Percentiles rank a stretch among this genome's conserved stretches.
phyloP scores from a whole-genome alignment of 2,113 vertebrate species.

The Albula glossodonta region DNA sequence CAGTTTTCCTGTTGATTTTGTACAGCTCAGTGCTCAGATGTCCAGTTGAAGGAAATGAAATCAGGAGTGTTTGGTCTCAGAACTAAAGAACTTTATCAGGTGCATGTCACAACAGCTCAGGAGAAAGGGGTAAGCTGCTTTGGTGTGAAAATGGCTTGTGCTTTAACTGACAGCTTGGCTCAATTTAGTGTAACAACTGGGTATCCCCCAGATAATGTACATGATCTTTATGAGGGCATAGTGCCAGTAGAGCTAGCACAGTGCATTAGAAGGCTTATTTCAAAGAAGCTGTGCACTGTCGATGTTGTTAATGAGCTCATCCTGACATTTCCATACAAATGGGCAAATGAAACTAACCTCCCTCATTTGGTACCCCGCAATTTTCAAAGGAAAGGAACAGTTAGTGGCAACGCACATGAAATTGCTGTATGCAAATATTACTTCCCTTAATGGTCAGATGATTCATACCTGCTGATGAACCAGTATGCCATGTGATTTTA shows the following conservation, averaged over 20 bases:
- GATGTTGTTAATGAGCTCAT: conserved; percentile 14
- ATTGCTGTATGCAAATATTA: conserved; percentile 37
- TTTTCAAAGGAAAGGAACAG: not conserved
- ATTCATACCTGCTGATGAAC: conserved; percentile 35
- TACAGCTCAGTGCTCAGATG: conserved; percentile 35
- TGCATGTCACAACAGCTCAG: conserved; percentile 34
- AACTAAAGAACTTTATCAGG: conserved; percentile 33
- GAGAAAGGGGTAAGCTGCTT: conserved; percentile 13
- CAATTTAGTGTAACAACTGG: conserved; percentile 22
- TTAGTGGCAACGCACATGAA: conserved; percentile 22
- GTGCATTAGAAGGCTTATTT: conserved; percentile 16
- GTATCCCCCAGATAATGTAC: conserved; percentile 27
- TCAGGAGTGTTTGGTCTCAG: conserved; percentile 34
- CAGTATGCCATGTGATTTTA: conserved; percentile 37
- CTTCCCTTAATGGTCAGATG: conserved; percentile 37
- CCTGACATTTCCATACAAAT: conserved; percentile 29
- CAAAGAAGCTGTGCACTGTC: conserved; percentile 26
- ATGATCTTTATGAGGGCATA: conserved; percentile 27
- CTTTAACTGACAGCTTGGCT: conserved; percentile 24
- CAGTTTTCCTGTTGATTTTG: conserved; percentile 41
- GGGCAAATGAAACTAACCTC: conserved; percentile 3
- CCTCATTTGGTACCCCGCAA: conserved; percentile 4
- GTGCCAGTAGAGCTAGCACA: conserved; percentile 22
- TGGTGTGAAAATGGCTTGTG: conserved; percentile 30
- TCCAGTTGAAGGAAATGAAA: conserved; percentile 41